Base-by-base conservation (phyloP, 64 coral and sea anemone genomes). In the Trachythela sp. region DNA sequence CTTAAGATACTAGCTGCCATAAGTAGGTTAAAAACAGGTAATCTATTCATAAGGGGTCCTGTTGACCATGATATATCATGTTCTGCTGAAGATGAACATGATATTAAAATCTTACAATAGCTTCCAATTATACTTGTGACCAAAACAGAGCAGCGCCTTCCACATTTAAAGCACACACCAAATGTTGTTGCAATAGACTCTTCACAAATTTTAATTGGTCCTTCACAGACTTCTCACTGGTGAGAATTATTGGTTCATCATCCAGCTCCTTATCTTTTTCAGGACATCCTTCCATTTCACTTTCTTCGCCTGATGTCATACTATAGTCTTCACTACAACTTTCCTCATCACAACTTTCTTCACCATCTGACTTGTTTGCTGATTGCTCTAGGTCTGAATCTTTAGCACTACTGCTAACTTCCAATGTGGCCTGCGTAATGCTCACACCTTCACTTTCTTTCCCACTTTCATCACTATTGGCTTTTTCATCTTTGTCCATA, bases 141-240 rank as follows among this genome's bases (percentile, higher is more conserved):
- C 8, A n/a, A 77, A 14, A 77, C 36, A 77, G 71, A 0, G 71
- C 71, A 77, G 36, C 31, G 29, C 2, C 71, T 77, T 77, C 71
- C 71, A 77, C 71, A 77, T 77, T 77, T 77, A 38, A 77, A 27
- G 71, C 71, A 77, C 4, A 35, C 36, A 77, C 30, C 71, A 38
- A 77, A 77, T 7, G 71, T 77, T 38, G 29, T 77, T 2, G 30
- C 59, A 68, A 68, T 68, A 14, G 59, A 68, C 59, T 68, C 59
- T 68, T 68, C 59, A 84, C 45, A 84, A 84, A 84, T 84, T 84
- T 84, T 38, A 84, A 48, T 48, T 86, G 84, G 84, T 87, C 86
- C 86, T 87, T 56, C 2, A 87, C 33, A 13, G 86, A 87, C 30
- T 87, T 87, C 36, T 87, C 86, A 87, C 7, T 34, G 50, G 86